These are phyloP conservation scores for Sisyra nigra DNA, from an alignment of 2,888 invertebrate species.

Conservation along the genomic window DNA sequence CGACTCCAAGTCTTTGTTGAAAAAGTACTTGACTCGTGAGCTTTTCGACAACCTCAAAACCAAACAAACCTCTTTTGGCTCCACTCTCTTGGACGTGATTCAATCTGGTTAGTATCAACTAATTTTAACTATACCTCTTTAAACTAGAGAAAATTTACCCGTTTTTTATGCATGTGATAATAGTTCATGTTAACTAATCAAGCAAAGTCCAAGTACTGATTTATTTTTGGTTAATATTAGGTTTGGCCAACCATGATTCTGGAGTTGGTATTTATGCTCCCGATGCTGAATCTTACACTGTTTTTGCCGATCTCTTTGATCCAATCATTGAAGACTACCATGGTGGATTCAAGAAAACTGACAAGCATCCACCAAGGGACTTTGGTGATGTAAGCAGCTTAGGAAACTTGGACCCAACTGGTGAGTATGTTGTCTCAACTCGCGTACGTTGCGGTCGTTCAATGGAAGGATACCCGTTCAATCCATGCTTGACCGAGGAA, in stretches of 20 bases:
- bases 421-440: conserved; percentile 86
- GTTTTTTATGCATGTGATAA: too few species aligned
- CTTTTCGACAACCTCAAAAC: conserved; percentile 83
- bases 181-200: not conserved
- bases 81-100: conserved; percentile 83
- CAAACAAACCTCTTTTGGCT: conserved; percentile 87
- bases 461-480: conserved; percentile 91
- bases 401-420: conserved; percentile 81
- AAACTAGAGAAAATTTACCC: not conserved
- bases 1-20: conserved; percentile 90
- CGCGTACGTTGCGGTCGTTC: conserved; percentile 94
- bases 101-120: conserved; percentile 58
- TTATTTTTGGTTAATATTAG: conserved; percentile 25
- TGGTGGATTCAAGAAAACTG: conserved; percentile 84
- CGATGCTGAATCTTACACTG: conserved; percentile 87
- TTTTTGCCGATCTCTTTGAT: conserved; percentile 87
- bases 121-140: not conserved
- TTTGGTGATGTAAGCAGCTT: conserved; percentile 86
- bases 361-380: conserved; percentile 86
- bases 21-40: conserved; percentile 86
- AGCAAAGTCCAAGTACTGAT: not conserved
- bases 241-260: conserved; percentile 89
- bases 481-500: conserved; percentile 90
- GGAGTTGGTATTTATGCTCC: conserved; percentile 96
- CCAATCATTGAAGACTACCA: conserved; percentile 98